Conservation (phyloP, 2,797 vertebrate species). For the Pipistrellus nathusii region DNA sequence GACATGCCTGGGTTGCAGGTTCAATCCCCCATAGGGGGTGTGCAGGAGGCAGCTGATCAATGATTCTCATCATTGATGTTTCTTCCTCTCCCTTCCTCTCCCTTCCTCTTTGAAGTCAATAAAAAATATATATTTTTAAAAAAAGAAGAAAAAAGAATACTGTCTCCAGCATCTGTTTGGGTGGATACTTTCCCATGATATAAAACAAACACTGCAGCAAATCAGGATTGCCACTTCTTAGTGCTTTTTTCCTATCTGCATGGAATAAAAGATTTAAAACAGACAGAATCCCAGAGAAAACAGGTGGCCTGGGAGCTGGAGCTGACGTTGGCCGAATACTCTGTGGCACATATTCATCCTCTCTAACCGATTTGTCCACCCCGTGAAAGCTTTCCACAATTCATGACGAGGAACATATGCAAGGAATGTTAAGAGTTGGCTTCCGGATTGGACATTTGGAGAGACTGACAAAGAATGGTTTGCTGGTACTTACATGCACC, state of each 20-base stretch:
- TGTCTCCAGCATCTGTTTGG: slow-evolving; percentile 37
- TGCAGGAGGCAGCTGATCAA: no score
- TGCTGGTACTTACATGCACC: neutral
- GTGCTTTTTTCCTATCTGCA: slow-evolving; percentile 20
- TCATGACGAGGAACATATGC: neutral
- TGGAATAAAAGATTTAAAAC: neutral
- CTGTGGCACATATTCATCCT: neutral
- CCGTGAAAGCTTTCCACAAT: slow-evolving; percentile 17
- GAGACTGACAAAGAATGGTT: slow-evolving; percentile 6
- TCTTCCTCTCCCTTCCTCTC: no score
- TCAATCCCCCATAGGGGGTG: no score
- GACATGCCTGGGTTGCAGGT: no score
- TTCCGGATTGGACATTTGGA: neutral
- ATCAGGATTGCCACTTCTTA: neutral
- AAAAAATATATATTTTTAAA: no score
- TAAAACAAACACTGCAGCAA: slow-evolving; percentile 46
- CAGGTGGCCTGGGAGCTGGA: neutral
- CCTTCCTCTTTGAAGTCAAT: no score
- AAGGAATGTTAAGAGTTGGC: slow-evolving; percentile 38
- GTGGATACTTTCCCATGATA: slow-evolving; percentile 20
- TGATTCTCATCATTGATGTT: no score
- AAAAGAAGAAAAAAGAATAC: neutral
- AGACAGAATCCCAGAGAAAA: slow-evolving; percentile 28
- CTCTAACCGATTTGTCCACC: neutral
- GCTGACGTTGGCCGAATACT: slow-evolving; percentile 19